Evolutionary conservation across 2,797 vertebrate genomes (phyloP).

Genomic region (Phataginus tetradactyla): DNA sequence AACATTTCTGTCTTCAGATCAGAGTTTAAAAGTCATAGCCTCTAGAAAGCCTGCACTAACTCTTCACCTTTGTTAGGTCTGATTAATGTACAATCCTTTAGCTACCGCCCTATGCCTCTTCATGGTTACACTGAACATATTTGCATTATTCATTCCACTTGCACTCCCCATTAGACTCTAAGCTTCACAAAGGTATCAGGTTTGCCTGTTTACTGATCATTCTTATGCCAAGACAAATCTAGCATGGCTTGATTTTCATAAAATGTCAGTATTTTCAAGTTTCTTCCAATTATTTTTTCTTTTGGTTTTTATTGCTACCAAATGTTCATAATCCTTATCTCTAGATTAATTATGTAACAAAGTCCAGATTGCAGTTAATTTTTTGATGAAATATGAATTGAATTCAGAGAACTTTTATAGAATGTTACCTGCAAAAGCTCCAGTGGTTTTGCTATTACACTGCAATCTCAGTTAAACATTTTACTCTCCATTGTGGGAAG

Average conservation of each 20-base stretch:
- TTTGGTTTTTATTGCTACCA: slow-evolving; percentile 31
- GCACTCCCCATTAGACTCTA: not conserved
- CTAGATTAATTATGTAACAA: slow-evolving; percentile 1
- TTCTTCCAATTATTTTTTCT: not conserved
- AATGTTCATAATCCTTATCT: not conserved
- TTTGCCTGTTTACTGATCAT: not conserved
- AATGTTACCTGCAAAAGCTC: not conserved
- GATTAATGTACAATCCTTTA: not conserved
- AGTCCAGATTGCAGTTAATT: slow-evolving; percentile 16
- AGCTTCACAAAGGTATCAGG: not conserved
- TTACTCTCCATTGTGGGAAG: not conserved
- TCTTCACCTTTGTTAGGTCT: not conserved
- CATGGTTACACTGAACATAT: not conserved
- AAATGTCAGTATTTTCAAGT: not conserved
- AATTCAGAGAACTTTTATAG: slow-evolving; percentile 1
- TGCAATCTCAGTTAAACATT: slow-evolving; percentile 45
- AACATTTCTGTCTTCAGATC: not conserved
- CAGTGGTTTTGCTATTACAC: not conserved
- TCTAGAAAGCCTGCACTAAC: not conserved
- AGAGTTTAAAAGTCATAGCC: not conserved
- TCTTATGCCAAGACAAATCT: not conserved
- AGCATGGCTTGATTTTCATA: not conserved
- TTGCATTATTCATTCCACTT: not conserved
- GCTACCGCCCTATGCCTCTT: not conserved
- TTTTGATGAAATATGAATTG: not conserved